A percentile compares a stretch with the other conserved stretches of the same genome.
phyloP scores from a whole-genome alignment of 1,140 invertebrate genomes.

The Apis florea region DNA sequence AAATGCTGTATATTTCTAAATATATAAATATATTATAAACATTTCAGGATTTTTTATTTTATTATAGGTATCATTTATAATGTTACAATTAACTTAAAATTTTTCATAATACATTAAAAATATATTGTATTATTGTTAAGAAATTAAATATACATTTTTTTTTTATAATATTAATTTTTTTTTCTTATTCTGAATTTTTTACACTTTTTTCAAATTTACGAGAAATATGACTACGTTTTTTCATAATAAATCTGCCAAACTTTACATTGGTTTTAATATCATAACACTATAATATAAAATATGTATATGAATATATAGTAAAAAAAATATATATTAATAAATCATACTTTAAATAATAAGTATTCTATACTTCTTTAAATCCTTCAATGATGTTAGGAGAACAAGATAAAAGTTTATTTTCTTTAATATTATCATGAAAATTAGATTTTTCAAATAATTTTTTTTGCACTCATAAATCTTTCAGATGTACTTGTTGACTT shows the following conservation, averaged over 20 bases:
- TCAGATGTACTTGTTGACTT: neutral
- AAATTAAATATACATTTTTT: neutral
- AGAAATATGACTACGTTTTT: constrained; percentile 65
- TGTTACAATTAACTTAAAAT: constrained; percentile 1
- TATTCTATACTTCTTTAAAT: constrained; percentile 26
- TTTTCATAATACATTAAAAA: neutral
- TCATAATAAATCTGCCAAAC: constrained; percentile 51
- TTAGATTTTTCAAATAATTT: constrained; percentile 2
- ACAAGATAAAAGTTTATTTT: neutral
- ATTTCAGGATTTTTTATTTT: constrained; percentile 16
- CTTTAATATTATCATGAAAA: neutral
- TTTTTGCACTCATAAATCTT: constrained; percentile 26
- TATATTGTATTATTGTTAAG: neutral
- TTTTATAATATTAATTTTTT: neutral
- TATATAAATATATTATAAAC: constrained; percentile 73
- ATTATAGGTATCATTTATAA: neutral
- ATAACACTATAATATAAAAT: constrained; percentile 32
- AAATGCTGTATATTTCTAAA: constrained; percentile 78
- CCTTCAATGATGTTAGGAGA: neutral
- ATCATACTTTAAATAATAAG: neutral
- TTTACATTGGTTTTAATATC: neutral
- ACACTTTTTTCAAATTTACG: constrained; percentile 44
- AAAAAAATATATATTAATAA: neutral
- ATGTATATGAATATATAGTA: neutral
- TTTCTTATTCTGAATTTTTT: neutral